Conservation (phyloP, 2,888 invertebrate species). For the Pollenia griseotomentosa region DNA sequence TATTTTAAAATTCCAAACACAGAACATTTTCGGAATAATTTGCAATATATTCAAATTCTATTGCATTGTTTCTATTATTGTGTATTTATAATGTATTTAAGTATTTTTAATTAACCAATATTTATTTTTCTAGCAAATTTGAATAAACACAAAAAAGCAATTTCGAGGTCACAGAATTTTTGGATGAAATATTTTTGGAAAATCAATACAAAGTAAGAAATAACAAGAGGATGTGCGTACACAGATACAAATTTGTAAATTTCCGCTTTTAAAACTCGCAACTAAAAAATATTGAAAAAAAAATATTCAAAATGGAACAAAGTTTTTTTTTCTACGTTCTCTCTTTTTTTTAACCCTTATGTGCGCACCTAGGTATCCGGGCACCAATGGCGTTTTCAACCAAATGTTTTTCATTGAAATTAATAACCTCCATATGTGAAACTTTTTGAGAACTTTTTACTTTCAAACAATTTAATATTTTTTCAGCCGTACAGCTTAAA, state of each 20-base stretch:
- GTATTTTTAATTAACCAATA: slow-evolving; percentile 26
- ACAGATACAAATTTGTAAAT: slow-evolving; percentile 31
- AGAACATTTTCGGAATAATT: slow-evolving; percentile 58
- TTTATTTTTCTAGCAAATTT: slow-evolving; percentile 42
- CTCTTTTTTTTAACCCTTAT: neutral
- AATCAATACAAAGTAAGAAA: slow-evolving; percentile 12
- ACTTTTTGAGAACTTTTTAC: too few species aligned
- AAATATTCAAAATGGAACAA: slow-evolving; percentile 22
- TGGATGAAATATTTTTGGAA: slow-evolving; percentile 30
- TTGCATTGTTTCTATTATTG: neutral
- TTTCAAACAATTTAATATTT: too few species aligned
- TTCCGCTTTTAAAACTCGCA: slow-evolving; percentile 45
- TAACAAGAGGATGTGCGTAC: slow-evolving; percentile 51
- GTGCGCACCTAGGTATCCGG: too few species aligned
- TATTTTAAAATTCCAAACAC: slow-evolving; percentile 68
- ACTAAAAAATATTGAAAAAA: slow-evolving; percentile 11
- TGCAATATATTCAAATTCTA: slow-evolving; percentile 44
- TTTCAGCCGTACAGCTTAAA: too few species aligned
- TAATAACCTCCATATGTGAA: too few species aligned
- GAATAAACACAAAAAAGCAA: slow-evolving; percentile 9
- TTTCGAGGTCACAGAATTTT: slow-evolving; percentile 59
- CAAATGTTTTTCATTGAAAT: too few species aligned
- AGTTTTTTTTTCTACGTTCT: neutral
- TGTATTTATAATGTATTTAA: slow-evolving; percentile 21
- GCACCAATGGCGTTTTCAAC: too few species aligned